phyloP scores from a whole-genome alignment of 2,888 invertebrate species.

The Phalera bucephala region DNA sequence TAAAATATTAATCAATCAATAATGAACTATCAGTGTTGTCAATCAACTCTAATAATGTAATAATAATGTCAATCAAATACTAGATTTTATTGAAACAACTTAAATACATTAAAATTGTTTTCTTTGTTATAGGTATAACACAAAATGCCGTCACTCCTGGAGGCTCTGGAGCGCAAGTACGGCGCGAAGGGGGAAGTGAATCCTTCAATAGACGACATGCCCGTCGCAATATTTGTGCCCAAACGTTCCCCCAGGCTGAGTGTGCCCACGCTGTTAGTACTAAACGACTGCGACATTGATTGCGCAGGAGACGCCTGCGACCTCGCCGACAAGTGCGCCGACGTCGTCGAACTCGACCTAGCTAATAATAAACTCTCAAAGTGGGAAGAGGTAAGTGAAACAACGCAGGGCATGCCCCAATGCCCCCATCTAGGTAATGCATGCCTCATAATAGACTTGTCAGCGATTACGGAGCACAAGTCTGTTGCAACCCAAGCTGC shows the following conservation, averaged over 20 bases:
- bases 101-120: conserved; percentile 3
- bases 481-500: conserved; percentile 15
- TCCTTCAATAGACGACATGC: conserved; percentile 84
- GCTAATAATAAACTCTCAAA: conserved; percentile 95
- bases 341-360: conserved; percentile 96
- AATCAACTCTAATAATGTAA: not conserved
- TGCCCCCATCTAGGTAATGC: conserved; percentile 5
- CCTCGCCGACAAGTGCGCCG: conserved; percentile 91
- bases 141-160: conserved; percentile 93
- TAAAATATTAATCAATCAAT: not conserved
- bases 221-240: conserved; percentile 94
- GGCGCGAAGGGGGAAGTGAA: conserved; percentile 86
- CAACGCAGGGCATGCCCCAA: conserved; percentile 3
- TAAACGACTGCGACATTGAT: conserved; percentile 96
- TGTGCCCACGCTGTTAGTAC: conserved; percentile 92
- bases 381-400: conserved; percentile 90
- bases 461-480: too few species aligned
- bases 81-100: not conserved
- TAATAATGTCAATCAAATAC: too few species aligned
- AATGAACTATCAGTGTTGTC: too few species aligned
- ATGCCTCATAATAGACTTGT: too few species aligned
- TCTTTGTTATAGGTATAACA: conserved; percentile 40
- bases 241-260: conserved; percentile 89
- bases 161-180: conserved; percentile 95
- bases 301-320: conserved; percentile 92